These are phyloP conservation scores for Caretta caretta DNA, from an alignment of 2,113 vertebrate species.

Conservation along the genomic window DNA sequence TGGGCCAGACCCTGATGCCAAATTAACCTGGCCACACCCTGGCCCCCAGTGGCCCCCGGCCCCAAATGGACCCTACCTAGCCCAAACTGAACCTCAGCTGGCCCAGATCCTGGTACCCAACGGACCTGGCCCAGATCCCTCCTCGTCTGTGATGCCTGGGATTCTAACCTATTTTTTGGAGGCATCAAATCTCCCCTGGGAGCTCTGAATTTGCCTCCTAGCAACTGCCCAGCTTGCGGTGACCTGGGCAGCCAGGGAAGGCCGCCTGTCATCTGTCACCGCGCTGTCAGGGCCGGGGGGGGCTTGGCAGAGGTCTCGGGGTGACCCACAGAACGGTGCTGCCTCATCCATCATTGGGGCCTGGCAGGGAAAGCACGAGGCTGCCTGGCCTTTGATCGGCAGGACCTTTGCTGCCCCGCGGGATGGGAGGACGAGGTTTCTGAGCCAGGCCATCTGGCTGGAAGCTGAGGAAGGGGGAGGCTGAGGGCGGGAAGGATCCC, in stretches of 20 bases:
- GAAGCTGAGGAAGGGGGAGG: background rate
- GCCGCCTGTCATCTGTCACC: constrained; percentile 52
- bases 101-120: background rate
- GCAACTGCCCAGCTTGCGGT: background rate
- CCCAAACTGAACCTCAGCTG: background rate
- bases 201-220: background rate
- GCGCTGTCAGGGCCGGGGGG: background rate
- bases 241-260: background rate
- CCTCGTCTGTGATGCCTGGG: background rate
- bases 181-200: no score
- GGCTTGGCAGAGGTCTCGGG: background rate
- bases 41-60: no score
- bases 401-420: background rate
- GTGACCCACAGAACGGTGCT: background rate
- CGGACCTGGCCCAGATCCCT: background rate
- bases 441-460: constrained; percentile 32
- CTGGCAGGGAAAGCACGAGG: constrained; percentile 18
- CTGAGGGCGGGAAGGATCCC: background rate
- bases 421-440: background rate
- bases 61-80: no score
- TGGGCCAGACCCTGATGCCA: background rate
- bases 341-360: constrained; percentile 56
- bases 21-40: background rate
- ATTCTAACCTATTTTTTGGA: background rate
- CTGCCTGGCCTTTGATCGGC: background rate